A percentile compares a stretch with the other conserved stretches of the same genome.
phyloP scores from a whole-genome alignment of 2,797 vertebrate species.

The Hipposideros larvatus region DNA sequence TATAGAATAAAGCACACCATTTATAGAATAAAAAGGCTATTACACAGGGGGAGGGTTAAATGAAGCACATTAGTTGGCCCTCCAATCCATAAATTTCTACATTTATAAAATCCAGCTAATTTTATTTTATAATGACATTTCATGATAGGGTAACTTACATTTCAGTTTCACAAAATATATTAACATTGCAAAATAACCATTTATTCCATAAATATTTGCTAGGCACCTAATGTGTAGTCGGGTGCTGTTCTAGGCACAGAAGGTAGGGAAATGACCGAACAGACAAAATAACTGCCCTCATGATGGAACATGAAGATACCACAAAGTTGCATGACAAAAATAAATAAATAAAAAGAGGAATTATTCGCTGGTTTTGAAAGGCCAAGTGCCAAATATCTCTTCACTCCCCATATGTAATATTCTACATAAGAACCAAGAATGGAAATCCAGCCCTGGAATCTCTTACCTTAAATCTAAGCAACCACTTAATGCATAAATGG shows the following conservation, averaged over 20 bases:
- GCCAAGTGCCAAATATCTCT: slow-evolving; percentile 76
- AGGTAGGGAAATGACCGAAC: slow-evolving; percentile 40
- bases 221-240: slow-evolving; percentile 43
- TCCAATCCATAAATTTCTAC: slow-evolving; percentile 65
- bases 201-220: slow-evolving; percentile 62
- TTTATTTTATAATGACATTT: slow-evolving; percentile 68
- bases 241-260: slow-evolving; percentile 55
- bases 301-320: slow-evolving; percentile 64
- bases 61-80: slow-evolving; percentile 73
- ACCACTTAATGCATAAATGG: slow-evolving; percentile 98
- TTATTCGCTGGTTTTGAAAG: slow-evolving; percentile 68
- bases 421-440: slow-evolving; percentile 88
- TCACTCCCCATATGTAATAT: slow-evolving; percentile 90
- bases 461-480: slow-evolving; percentile 99
- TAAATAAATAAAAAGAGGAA: background rate
- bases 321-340: slow-evolving; percentile 63
- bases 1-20: slow-evolving; percentile 83
- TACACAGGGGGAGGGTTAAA: slow-evolving; percentile 89
- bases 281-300: slow-evolving; percentile 54
- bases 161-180: slow-evolving; percentile 59
- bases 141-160: slow-evolving; percentile 61
- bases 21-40: slow-evolving; percentile 91
- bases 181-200: slow-evolving; percentile 50
- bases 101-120: slow-evolving; percentile 67
- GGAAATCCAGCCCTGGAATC: slow-evolving; percentile 90